Conservation (phyloP, 2,797 vertebrate genomes). For the Molothrus ater region DNA sequence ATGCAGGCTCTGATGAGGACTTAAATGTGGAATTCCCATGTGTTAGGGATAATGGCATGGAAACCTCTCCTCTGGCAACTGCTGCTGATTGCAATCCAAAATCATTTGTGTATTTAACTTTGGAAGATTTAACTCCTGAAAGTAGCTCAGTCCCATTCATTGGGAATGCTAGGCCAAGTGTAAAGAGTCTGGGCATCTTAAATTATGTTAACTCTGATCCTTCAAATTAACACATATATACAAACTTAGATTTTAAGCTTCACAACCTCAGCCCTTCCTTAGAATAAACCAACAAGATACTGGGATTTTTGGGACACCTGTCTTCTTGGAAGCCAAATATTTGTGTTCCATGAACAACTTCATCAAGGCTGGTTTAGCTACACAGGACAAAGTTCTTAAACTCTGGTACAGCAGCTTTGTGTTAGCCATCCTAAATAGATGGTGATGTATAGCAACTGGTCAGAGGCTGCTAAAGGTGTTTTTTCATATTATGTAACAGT, state of each 20-base stretch:
- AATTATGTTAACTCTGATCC: not conserved
- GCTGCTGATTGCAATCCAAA: not conserved
- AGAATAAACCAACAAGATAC: not conserved
- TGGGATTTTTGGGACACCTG: not conserved
- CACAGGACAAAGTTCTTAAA: not conserved
- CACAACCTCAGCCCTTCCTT: not conserved
- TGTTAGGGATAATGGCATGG: not conserved
- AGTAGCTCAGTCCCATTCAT: not conserved
- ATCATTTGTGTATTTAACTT: not conserved
- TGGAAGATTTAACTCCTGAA: not conserved
- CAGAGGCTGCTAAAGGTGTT: not conserved
- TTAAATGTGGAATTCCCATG: not conserved
- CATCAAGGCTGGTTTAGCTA: not conserved
- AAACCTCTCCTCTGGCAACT: not conserved
- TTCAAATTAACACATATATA: not conserved
- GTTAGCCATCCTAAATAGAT: not conserved
- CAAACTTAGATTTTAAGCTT: not conserved
- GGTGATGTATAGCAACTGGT: not conserved
- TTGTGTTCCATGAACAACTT: not conserved
- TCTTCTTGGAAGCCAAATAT: not conserved
- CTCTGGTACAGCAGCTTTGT: not conserved
- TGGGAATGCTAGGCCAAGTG: not conserved
- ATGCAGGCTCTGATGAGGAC: not conserved
- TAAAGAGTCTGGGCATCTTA: not conserved
- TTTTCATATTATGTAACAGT: not conserved